A percentile compares a stretch with the other conserved stretches of the same genome.
phyloP scores from a whole-genome alignment of 2,888 invertebrate species.

The Syrphus vitripennis region DNA sequence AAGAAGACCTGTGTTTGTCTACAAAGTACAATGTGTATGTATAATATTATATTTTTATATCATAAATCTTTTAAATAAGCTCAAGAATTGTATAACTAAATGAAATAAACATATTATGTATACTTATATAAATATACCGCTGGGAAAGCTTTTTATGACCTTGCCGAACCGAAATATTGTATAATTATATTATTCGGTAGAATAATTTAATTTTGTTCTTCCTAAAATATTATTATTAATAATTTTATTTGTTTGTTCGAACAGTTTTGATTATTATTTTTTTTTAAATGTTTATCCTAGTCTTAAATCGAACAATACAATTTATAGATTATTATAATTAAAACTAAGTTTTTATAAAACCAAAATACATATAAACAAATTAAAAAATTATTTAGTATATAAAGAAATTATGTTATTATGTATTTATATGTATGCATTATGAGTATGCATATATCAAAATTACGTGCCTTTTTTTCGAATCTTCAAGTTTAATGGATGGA shows the following conservation, averaged over 20 bases:
- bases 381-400: conserved; percentile 4
- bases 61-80: background rate
- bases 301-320: conserved; percentile 53
- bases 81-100: background rate
- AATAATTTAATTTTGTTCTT: background rate
- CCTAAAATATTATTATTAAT: background rate
- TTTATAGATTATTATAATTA: conserved; percentile 29
- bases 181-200: background rate
- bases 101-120: background rate
- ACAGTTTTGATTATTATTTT: conserved; percentile 5
- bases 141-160: conserved; percentile 10
- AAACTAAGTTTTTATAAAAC: conserved; percentile 60
- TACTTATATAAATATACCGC: background rate
- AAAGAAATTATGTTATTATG: background rate
- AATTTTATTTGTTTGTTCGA: conserved; percentile 16
- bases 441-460: background rate
- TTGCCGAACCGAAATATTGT: conserved; percentile 47
- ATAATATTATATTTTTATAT: background rate
- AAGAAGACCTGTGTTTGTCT: background rate
- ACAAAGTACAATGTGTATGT: background rate
- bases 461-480: background rate
- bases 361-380: background rate
- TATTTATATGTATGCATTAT: background rate
- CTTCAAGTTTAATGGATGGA: background rate
- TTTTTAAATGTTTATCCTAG: conserved; percentile 57